These are phyloP conservation scores for Loriculus beryllinus DNA, from an alignment of 2,797 vertebrate species.

Conservation along the genomic window DNA sequence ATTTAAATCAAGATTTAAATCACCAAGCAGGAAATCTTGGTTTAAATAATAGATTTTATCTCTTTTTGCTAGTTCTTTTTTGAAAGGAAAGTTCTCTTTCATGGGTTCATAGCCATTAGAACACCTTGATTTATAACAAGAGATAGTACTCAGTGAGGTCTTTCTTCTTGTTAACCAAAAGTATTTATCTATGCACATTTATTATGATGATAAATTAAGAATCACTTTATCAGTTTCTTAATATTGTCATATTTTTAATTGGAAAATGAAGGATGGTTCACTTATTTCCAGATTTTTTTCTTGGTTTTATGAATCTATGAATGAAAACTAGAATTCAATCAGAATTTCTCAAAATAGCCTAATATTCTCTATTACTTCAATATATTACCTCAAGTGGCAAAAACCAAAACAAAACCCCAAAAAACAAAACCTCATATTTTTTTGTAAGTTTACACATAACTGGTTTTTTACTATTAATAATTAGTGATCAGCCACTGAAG, in stretches of 20 bases:
- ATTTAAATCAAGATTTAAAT: conserved; percentile 40
- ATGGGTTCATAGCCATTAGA: neutral
- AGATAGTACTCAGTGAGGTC: neutral
- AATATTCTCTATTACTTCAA: neutral
- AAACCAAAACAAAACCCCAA: neutral
- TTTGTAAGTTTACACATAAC: neutral
- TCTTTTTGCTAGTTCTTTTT: neutral
- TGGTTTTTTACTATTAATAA: neutral
- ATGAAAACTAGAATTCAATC: neutral
- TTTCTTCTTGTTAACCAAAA: neutral
- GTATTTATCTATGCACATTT: neutral
- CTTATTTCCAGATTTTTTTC: neutral
- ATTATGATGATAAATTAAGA: conserved; percentile 13
- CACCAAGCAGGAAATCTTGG: conserved; percentile 14
- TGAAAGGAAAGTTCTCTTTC: neutral
- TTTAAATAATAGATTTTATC: conserved; percentile 35
- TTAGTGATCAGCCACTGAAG: neutral
- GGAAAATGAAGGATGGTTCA: neutral
- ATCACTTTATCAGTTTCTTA: neutral
- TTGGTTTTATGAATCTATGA: neutral
- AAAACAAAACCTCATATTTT: neutral
- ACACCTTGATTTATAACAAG: neutral
- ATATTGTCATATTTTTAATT: conserved; percentile 17
- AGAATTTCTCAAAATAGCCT: neutral
- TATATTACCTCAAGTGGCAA: neutral